These are phyloP conservation scores for Athalia cordata DNA, from an alignment of 2,888 invertebrate species.

Conservation along the genomic window DNA sequence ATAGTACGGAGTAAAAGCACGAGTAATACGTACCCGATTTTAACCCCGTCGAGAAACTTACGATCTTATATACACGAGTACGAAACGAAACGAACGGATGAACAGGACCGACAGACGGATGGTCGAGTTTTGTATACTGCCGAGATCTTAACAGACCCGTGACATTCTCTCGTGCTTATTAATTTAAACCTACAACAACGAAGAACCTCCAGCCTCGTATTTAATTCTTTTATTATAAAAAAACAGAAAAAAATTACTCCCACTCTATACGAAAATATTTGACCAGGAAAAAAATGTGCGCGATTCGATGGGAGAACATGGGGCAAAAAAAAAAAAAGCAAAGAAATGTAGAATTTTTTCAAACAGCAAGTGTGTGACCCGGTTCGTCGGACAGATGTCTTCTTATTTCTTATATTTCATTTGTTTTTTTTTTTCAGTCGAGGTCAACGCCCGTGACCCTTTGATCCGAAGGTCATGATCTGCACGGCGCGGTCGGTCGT, in stretches of 20 bases:
- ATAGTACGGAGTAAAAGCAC: background rate
- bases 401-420: background rate
- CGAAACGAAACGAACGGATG: background rate
- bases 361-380: slow-evolving; percentile 4
- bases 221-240: too few species aligned
- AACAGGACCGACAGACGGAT: slow-evolving; percentile 33
- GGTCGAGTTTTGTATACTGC: slow-evolving; percentile 21
- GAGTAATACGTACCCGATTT: background rate
- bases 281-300: background rate
- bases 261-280: too few species aligned
- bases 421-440: too few species aligned
- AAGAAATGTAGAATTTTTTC: background rate
- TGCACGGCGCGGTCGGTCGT: too few species aligned
- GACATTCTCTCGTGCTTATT: slow-evolving; percentile 61
- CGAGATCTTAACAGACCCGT: slow-evolving; percentile 47
- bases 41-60: background rate
- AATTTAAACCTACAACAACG: too few species aligned
- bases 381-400: slow-evolving; percentile 4
- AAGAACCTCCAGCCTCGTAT: too few species aligned
- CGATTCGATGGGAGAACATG: background rate
- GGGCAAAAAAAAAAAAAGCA: background rate
- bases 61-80: background rate
- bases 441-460: slow-evolving; percentile 38
- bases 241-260: background rate
- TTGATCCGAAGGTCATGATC: slow-evolving; percentile 16